Evolutionary conservation across 2,888 invertebrate species (phyloP).

Genomic region (Coenonympha arcania): DNA sequence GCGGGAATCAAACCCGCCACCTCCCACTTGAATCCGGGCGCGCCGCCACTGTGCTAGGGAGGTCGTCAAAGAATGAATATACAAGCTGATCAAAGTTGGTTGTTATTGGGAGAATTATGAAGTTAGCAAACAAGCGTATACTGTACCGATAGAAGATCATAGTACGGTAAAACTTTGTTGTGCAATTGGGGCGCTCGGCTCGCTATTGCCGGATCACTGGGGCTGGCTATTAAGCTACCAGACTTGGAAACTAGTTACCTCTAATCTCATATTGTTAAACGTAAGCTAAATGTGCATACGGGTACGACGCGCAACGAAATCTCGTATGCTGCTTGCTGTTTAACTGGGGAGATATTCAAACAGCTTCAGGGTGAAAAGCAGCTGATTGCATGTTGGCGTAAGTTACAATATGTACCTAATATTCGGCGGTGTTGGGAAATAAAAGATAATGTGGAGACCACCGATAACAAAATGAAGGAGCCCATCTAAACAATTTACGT

Average conservation of each 20-base stretch:
- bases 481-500: too few species aligned
- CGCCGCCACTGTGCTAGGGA: too few species aligned
- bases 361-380: not conserved
- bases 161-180: slow-evolving; percentile 35
- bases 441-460: too few species aligned
- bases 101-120: slow-evolving; percentile 28
- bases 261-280: slow-evolving; percentile 3
- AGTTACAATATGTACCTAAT: too few species aligned
- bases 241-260: slow-evolving; percentile 7
- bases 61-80: too few species aligned
- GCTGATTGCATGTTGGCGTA: too few species aligned
- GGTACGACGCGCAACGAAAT: not conserved
- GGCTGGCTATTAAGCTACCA: slow-evolving; percentile 8
- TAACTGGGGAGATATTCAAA: not conserved
- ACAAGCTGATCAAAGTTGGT: slow-evolving; percentile 7
- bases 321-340: not conserved
- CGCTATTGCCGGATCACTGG: slow-evolving; percentile 7
- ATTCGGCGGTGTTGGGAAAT: too few species aligned
- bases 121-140: slow-evolving; percentile 38
- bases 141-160: slow-evolving; percentile 35
- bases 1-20: too few species aligned
- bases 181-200: slow-evolving; percentile 32
- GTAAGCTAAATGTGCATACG: not conserved
- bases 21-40: too few species aligned
- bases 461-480: too few species aligned